Percentiles rank a stretch among this genome's conserved stretches.
phyloP scores from a whole-genome alignment of 1,140 invertebrate species.

The Hyles euphorbiae region DNA sequence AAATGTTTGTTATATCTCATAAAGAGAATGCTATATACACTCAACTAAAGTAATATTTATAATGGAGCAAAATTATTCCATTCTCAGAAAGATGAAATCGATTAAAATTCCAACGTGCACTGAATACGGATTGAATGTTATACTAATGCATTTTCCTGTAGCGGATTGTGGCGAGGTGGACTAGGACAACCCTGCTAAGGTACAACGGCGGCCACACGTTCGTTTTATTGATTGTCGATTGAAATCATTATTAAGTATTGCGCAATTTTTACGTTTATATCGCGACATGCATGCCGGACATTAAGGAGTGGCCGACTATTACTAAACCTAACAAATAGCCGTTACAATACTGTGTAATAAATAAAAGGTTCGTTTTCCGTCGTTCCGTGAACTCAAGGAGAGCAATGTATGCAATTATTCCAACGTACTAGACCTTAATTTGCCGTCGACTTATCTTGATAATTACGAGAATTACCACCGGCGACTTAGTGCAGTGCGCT shows the following conservation, averaged over 20 bases:
- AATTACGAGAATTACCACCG: constrained; percentile 22
- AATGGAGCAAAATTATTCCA: no score
- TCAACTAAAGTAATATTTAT: no score
- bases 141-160: no score
- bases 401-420: constrained; percentile 57
- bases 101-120: no score
- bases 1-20: not conserved
- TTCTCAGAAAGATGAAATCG: no score
- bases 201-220: constrained; percentile 2
- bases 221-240: constrained; percentile 23
- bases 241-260: constrained; percentile 36
- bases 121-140: no score
- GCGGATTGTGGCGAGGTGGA: no score
- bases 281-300: constrained; percentile 26
- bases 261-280: constrained; percentile 22
- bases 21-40: not conserved
- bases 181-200: not conserved
- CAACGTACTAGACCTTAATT: constrained; percentile 33
- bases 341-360: constrained; percentile 31
- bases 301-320: constrained; percentile 27
- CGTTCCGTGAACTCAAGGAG: constrained; percentile 63
- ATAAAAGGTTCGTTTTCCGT: constrained; percentile 36
- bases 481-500: not conserved
- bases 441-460: constrained; percentile 34
- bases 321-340: constrained; percentile 12